Conservation (phyloP, 2,888 invertebrate genomes). For the Drosophila flavopinicola region DNA sequence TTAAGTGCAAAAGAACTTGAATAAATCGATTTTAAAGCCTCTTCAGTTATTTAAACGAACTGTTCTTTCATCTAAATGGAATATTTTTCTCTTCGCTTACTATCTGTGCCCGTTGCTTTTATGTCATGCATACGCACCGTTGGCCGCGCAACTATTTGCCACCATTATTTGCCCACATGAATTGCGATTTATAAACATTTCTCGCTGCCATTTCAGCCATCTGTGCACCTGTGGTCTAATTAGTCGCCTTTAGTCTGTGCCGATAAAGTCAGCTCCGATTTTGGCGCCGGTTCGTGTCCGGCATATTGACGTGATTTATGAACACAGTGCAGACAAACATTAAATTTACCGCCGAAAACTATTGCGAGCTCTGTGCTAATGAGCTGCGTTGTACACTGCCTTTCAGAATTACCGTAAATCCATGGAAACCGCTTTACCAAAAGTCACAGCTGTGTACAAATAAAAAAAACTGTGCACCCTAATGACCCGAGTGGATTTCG, state of each 20-base stretch:
- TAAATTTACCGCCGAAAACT: constrained; percentile 42
- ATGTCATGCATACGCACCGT: constrained; percentile 39
- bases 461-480: constrained; percentile 36
- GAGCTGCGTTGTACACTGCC: constrained; percentile 42
- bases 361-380: constrained; percentile 48
- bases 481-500: constrained; percentile 70
- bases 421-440: constrained; percentile 44
- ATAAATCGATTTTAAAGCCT: no score
- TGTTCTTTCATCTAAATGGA: no score
- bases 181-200: constrained; percentile 14
- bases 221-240: constrained; percentile 51
- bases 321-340: constrained; percentile 32
- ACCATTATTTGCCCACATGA: constrained; percentile 16
- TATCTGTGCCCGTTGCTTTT: no score
- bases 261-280: constrained; percentile 25
- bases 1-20: background rate
- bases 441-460: constrained; percentile 47
- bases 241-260: constrained; percentile 32
- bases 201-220: background rate
- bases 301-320: constrained; percentile 55
- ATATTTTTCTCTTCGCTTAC: no score
- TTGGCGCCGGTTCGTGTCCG: constrained; percentile 43
- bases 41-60: no score
- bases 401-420: constrained; percentile 25
- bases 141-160: constrained; percentile 8